These are phyloP conservation scores for Polypedilum vanderplanki DNA, from an alignment of 1,140 invertebrate species.

Conservation along the genomic window DNA sequence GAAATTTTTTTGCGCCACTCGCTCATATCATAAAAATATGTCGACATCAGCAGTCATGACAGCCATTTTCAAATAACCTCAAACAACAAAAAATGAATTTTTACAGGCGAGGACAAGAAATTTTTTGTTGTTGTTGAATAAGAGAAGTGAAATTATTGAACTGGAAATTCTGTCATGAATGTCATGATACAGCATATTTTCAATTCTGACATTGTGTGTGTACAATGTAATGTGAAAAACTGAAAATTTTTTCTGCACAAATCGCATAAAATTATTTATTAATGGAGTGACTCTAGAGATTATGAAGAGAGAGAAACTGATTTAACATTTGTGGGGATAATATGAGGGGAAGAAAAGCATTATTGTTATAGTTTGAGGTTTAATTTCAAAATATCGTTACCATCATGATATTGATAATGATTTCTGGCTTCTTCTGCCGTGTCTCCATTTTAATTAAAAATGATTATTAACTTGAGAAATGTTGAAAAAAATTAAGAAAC, in stretches of 20 bases:
- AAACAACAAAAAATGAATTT: neutral
- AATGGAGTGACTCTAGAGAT: too few relatives aligned
- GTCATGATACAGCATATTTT: neutral
- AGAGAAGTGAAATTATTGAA: neutral
- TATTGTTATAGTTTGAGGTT: too few relatives aligned
- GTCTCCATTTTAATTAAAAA: too few relatives aligned
- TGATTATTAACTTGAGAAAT: too few relatives aligned
- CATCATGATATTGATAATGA: too few relatives aligned
- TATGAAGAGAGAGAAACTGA: too few relatives aligned
- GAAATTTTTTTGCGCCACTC: neutral
- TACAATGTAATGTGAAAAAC: neutral
- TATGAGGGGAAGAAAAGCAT: too few relatives aligned
- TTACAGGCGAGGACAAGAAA: neutral
- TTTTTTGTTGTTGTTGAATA: neutral
- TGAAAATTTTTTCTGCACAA: neutral
- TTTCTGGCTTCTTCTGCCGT: too few relatives aligned
- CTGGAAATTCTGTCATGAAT: neutral
- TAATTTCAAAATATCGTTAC: too few relatives aligned
- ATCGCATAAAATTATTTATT: neutral
- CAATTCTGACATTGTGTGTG: neutral
- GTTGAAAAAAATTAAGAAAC: too few relatives aligned
- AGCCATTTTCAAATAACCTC: constrained; percentile 12
- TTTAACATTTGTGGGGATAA: too few relatives aligned
- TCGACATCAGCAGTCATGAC: constrained; percentile 4
- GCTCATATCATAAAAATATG: neutral